Conservation (phyloP, 2,888 invertebrate species). For the Epicampocera succincta region DNA sequence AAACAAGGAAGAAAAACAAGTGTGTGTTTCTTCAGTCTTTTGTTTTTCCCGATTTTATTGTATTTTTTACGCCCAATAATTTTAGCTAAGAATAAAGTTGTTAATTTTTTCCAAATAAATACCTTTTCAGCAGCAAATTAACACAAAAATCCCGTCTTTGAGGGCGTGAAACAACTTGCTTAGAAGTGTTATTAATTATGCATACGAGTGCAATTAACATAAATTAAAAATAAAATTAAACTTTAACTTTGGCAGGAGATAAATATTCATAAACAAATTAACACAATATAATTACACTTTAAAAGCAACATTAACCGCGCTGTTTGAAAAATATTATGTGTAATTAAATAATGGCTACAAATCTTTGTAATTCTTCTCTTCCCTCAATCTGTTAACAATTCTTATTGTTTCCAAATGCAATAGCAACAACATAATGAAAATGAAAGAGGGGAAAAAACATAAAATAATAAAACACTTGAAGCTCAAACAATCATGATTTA, state of each 20-base stretch:
- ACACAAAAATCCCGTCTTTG: background rate
- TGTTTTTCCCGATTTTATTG: slow-evolving; percentile 1
- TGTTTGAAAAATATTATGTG: slow-evolving; percentile 31
- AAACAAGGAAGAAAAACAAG: background rate
- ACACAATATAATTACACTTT: slow-evolving; percentile 15
- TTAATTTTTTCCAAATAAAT: background rate
- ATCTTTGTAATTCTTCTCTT: slow-evolving; percentile 27
- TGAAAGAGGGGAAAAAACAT: background rate
- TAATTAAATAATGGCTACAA: slow-evolving; percentile 45
- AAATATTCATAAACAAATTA: slow-evolving; percentile 51
- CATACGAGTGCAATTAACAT: slow-evolving; percentile 29
- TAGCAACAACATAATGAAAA: slow-evolving; percentile 21
- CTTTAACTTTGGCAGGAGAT: slow-evolving; percentile 14
- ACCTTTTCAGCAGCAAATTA: slow-evolving; percentile 2
- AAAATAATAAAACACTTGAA: slow-evolving; percentile 43
- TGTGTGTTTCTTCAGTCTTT: slow-evolving; percentile 19
- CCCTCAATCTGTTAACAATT: slow-evolving; percentile 26
- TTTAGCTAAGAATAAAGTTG: slow-evolving; percentile 13
- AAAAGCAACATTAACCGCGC: slow-evolving; percentile 14
- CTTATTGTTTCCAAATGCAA: slow-evolving; percentile 24
- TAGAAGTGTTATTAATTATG: background rate
- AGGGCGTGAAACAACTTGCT: background rate
- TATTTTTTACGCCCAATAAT: background rate
- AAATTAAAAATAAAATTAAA: slow-evolving; percentile 32
- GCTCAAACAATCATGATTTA: slow-evolving; percentile 49